These are phyloP conservation scores for Drosophila gunungcola DNA, from an alignment of 1,140 invertebrate genomes.

Conservation along the genomic window DNA sequence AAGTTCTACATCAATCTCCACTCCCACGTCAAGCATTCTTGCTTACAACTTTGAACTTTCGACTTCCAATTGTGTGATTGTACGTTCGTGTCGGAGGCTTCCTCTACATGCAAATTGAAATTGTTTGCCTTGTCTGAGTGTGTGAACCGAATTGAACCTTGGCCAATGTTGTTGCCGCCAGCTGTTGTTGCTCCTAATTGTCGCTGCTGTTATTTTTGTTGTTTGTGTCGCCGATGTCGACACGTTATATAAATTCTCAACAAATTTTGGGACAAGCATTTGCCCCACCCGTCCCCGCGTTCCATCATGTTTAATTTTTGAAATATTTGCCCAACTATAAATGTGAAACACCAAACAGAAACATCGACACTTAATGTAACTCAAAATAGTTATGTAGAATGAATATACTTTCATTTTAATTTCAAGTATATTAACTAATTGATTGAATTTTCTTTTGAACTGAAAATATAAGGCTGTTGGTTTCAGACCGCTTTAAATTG, in stretches of 20 bases:
- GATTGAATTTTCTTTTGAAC: too few relatives aligned
- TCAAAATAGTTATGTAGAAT: background rate
- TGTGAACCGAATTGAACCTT: conserved; percentile 59
- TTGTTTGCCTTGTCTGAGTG: conserved; percentile 79
- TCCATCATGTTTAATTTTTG: conserved; percentile 64
- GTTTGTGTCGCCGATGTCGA: conserved; percentile 51
- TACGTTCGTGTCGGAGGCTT: conserved; percentile 45
- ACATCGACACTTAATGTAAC: conserved; percentile 62
- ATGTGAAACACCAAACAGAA: conserved; percentile 60
- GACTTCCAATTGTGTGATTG: conserved; percentile 24
- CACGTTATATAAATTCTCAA: conserved; percentile 80
- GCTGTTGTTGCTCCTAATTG: conserved; percentile 51
- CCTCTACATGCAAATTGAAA: conserved; percentile 79
- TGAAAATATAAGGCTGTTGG: too few relatives aligned
- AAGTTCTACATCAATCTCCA: background rate
- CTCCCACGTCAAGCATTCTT: conserved; percentile 6
- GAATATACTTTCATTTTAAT: too few relatives aligned
- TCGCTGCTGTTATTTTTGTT: conserved; percentile 23
- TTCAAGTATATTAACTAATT: too few relatives aligned
- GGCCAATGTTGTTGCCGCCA: conserved; percentile 56
- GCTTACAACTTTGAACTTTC: conserved; percentile 46
- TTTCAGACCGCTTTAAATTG: too few relatives aligned
- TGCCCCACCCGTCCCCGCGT: background rate
- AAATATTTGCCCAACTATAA: conserved; percentile 77
- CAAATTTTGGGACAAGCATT: conserved; percentile 59